Conservation (phyloP, 2,888 invertebrate genomes). For the Acanthosepion esculentum region DNA sequence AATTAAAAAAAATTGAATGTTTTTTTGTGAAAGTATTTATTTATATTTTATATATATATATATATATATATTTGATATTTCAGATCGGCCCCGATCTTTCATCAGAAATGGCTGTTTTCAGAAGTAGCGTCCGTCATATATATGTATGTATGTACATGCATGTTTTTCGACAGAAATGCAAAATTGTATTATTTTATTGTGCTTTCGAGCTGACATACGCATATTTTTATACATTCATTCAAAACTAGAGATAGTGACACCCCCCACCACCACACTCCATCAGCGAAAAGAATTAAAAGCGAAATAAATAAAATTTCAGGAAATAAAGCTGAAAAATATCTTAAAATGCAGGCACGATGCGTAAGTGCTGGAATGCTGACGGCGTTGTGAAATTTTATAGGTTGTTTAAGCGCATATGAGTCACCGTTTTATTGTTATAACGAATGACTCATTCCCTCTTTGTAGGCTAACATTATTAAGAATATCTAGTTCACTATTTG, state of each 20-base stretch:
- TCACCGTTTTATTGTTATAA: neutral
- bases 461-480: neutral
- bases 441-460: neutral
- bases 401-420: neutral
- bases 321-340: neutral
- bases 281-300: neutral
- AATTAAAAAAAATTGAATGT: too few relatives aligned
- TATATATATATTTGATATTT: too few relatives aligned
- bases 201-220: too few relatives aligned
- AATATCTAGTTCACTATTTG: neutral
- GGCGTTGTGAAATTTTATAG: neutral
- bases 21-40: too few relatives aligned
- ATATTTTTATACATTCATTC: neutral
- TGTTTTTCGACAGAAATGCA: too few relatives aligned
- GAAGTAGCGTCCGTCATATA: too few relatives aligned
- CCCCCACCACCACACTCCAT: too few relatives aligned
- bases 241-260: neutral
- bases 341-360: neutral
- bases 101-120: too few relatives aligned
- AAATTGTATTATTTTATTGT: too few relatives aligned
- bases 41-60: too few relatives aligned
- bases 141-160: too few relatives aligned
- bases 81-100: too few relatives aligned
- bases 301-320: neutral
- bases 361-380: neutral